Evolutionary conservation across 37 sponge, comb jelly and placozoan genomes (phyloP), one percentile per base, ranked within the genome.

Genomic region (Geodia barretti): DNA sequence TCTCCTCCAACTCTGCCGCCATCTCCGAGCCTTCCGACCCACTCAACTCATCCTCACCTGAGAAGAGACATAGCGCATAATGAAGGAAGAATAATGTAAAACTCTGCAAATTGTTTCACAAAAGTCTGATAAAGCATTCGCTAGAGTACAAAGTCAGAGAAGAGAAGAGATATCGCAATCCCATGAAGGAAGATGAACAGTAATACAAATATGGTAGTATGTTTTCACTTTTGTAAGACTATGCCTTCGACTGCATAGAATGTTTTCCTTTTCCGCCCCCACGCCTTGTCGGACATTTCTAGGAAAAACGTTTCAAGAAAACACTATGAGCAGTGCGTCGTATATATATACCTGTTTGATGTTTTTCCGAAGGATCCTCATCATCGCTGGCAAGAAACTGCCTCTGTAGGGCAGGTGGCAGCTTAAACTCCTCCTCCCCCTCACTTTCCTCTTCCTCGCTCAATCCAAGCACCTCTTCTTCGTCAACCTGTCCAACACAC

Each of bases 1-100:
- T 80, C 80, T 97, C 95, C 61, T 97, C 97, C 60, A 89, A 85
- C 21, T 83, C 91, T 23, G 88, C 95, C 54, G 74, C 68, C 61
- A 84, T 73, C 59, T 79, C 88, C 39, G 72, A 69, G 28, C 78
- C 80, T 28, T 36, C 65, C 8, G 59, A 40, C 73, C 84, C 84
- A 25, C 77, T 79, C 71, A 80, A 62, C 70, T 87, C 91, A 41
- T 86, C 90, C 60, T 86, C 95, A 68, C 83, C 79, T 36, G 68
- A n/a, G n/a, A n/a, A n/a, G n/a, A n/a, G n/a, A n/a, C n/a, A n/a
- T n/a, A n/a, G n/a, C n/a, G n/a, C n/a, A n/a, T n/a, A n/a, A n/a
- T n/a, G n/a, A n/a, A n/a, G n/a, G n/a, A n/a, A n/a, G n/a, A n/a
- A n/a, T n/a, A n/a, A n/a, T n/a, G n/a, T n/a, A n/a, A n/a, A n/a